Evolutionary conservation across 2,113 vertebrate species (phyloP).

Genomic region (Gnathonemus echidnorhynchus): DNA sequence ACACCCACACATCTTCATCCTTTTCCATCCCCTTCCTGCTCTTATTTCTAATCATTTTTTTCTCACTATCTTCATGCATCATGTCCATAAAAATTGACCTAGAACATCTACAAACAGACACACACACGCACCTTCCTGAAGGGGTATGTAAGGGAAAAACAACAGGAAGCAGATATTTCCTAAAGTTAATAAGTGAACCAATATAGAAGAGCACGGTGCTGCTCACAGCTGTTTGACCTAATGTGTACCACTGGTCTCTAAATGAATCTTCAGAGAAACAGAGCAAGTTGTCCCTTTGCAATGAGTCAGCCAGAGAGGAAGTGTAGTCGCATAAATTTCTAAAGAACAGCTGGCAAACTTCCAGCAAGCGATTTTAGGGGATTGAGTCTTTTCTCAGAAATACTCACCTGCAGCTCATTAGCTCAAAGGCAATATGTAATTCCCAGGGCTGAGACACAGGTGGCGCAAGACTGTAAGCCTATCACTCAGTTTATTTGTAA

Average conservation of each 20-base stretch:
- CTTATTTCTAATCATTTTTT: neutral
- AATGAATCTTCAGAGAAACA: neutral
- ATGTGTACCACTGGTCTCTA: neutral
- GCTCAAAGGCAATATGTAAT: neutral
- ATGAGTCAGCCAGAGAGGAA: conserved; percentile 8
- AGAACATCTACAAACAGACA: neutral
- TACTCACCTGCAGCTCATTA: neutral
- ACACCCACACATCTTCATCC: neutral
- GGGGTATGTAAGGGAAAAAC: neutral
- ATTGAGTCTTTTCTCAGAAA: neutral
- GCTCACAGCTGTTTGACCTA: neutral
- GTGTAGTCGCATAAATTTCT: neutral
- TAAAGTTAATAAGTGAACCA: neutral
- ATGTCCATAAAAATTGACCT: neutral
- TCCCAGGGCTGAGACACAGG: neutral
- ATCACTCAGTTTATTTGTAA: neutral
- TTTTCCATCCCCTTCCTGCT: neutral
- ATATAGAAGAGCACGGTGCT: neutral
- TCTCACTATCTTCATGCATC: neutral
- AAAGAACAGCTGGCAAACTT: neutral
- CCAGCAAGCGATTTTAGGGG: neutral
- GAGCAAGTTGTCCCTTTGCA: neutral
- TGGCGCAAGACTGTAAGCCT: neutral
- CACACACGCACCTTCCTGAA: neutral
- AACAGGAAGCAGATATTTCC: neutral